Evolutionary conservation across 2,797 vertebrate species (phyloP).

Genomic region (Lerista edwardsae): DNA sequence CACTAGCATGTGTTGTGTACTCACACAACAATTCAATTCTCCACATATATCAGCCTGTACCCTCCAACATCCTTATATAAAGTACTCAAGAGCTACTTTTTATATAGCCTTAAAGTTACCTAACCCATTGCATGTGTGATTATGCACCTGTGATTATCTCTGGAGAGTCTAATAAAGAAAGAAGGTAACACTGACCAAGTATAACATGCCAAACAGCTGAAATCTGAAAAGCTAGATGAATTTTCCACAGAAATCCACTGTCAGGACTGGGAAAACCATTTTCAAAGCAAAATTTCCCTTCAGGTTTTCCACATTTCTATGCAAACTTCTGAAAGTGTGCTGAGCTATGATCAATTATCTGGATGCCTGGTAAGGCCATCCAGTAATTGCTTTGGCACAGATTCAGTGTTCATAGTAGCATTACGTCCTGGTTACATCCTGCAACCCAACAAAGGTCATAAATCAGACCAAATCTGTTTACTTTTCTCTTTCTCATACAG

Average conservation of each 20-base stretch:
- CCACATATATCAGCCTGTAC: not conserved
- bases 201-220: not conserved
- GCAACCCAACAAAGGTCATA: constrained; percentile 17
- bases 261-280: not conserved
- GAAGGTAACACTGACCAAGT: not conserved
- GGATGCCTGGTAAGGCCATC: not conserved
- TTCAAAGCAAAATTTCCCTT: not conserved
- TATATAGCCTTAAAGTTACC: not conserved
- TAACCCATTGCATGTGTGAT: not conserved
- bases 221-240: not conserved
- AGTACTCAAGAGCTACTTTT: not conserved
- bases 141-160: not conserved
- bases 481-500: not conserved
- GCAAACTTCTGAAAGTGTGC: not conserved
- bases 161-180: not conserved
- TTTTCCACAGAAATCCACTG: not conserved
- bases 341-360: constrained; percentile 14
- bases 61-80: not conserved
- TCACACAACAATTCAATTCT: not conserved
- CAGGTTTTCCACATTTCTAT: constrained; percentile 15
- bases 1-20: not conserved
- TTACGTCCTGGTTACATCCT: not conserved
- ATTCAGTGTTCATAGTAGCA: constrained; percentile 20
- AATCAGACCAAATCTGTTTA: constrained; percentile 12
- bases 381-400: constrained; percentile 35